Evolutionary conservation across 2,113 vertebrate genomes (phyloP).

Genomic region (Epinephelus cyanopodus): DNA sequence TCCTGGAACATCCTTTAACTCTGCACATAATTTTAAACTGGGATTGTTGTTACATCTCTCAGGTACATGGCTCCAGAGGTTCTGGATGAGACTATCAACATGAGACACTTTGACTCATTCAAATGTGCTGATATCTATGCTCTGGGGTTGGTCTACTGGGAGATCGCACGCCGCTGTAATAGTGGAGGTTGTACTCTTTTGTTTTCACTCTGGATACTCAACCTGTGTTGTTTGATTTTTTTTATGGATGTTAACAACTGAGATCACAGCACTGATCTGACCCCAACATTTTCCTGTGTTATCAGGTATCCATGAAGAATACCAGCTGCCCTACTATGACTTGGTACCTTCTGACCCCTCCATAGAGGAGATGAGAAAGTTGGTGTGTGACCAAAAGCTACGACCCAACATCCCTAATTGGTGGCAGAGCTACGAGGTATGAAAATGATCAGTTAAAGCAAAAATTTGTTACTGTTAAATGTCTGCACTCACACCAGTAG

Average conservation of each 20-base stretch:
- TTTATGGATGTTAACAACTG: not conserved
- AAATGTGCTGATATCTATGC: slow-evolving; percentile 98
- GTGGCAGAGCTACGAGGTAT: slow-evolving; percentile 98
- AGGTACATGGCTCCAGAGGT: slow-evolving; percentile 99
- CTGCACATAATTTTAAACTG: not conserved
- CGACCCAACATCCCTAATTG: slow-evolving; percentile 95
- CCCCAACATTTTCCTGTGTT: slow-evolving; percentile 12
- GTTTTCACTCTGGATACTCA: slow-evolving; percentile 34
- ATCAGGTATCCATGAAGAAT: slow-evolving; percentile 94
- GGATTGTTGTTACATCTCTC: slow-evolving; percentile 43
- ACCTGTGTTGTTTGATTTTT: slow-evolving; percentile 25
- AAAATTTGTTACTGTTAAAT: not conserved
- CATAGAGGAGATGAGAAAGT: slow-evolving; percentile 97
- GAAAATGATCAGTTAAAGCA: not conserved
- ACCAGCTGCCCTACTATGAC: slow-evolving; percentile 97
- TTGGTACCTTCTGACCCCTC: slow-evolving; percentile 96
- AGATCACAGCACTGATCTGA: slow-evolving; percentile 20
- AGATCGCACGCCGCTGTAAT: slow-evolving; percentile 94
- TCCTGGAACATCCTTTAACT: slow-evolving; percentile 8
- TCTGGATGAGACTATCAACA: slow-evolving; percentile 96
- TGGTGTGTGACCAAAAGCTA: slow-evolving; percentile 95
- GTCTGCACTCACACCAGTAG: not conserved
- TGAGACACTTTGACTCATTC: slow-evolving; percentile 97
- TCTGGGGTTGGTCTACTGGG: slow-evolving; percentile 96
- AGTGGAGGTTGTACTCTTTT: slow-evolving; percentile 88